phyloP scores from a whole-genome alignment of 2,888 invertebrate genomes.

The Myathropa florea region DNA sequence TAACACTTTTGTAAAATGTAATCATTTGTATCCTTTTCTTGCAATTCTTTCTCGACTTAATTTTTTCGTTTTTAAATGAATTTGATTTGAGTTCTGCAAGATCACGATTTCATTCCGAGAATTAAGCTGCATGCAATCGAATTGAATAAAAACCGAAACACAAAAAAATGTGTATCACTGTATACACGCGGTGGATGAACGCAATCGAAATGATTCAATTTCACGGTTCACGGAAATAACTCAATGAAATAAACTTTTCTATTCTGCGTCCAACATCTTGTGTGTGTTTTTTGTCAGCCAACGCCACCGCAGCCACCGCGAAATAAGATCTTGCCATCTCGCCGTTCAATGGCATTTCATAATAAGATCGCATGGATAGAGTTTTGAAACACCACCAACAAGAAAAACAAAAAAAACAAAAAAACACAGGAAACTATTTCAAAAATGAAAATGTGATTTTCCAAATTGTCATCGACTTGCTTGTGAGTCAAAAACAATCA shows the following conservation, averaged over 20 bases:
- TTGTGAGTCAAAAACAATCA: constrained; percentile 13
- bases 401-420: constrained; percentile 22
- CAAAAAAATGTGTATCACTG: constrained; percentile 40
- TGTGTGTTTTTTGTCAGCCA: constrained; percentile 60
- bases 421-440: constrained; percentile 20
- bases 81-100: neutral
- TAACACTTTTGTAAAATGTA: constrained; percentile 55
- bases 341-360: constrained; percentile 55
- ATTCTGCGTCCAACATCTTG: constrained; percentile 40
- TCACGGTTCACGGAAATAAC: constrained; percentile 70
- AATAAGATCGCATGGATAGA: constrained; percentile 41
- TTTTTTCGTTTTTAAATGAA: neutral
- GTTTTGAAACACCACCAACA: constrained; percentile 33
- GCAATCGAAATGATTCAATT: constrained; percentile 63
- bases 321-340: constrained; percentile 59
- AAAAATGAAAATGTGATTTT: constrained; percentile 46
- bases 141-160: constrained; percentile 12
- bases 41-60: neutral
- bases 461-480: constrained; percentile 38
- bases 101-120: constrained; percentile 56
- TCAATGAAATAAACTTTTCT: constrained; percentile 68
- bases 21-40: constrained; percentile 5
- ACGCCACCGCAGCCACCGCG: constrained; percentile 42
- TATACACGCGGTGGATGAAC: constrained; percentile 36
- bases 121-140: constrained; percentile 60